Evolutionary conservation across 2,113 vertebrate genomes (phyloP).

Genomic region (Alligator mississippiensis): DNA sequence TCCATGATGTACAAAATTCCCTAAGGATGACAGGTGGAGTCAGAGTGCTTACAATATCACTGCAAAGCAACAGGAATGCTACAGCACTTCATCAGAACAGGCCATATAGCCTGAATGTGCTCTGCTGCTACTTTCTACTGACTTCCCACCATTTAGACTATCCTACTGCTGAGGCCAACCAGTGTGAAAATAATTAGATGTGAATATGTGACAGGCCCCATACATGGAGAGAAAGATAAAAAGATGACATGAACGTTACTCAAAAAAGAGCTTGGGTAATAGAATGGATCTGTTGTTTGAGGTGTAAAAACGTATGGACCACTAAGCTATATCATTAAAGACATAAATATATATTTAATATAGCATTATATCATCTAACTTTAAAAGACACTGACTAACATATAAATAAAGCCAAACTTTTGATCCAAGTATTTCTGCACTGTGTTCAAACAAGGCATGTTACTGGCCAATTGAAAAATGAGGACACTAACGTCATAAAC

Average conservation of each 20-base stretch:
- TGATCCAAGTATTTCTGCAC: background rate
- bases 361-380: background rate
- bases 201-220: background rate
- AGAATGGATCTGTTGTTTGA: background rate
- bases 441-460: background rate
- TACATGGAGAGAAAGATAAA: background rate
- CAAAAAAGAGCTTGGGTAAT: background rate
- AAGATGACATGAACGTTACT: accelerated
- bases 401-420: background rate
- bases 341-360: background rate
- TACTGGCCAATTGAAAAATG: background rate
- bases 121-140: background rate
- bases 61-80: background rate
- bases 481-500: background rate
- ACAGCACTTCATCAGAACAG: background rate
- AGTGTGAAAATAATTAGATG: slow-evolving; percentile 15
- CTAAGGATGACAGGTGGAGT: background rate
- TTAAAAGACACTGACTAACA: background rate
- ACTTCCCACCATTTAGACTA: background rate
- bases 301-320: background rate
- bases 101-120: background rate
- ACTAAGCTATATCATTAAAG: background rate
- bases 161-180: background rate
- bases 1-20: background rate
- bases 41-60: accelerated